Percentiles rank a stretch among this genome's conserved stretches.
Evolutionary conservation across 2,797 vertebrate genomes (phyloP).

Genomic region (Scomberomorus guttatus): DNA sequence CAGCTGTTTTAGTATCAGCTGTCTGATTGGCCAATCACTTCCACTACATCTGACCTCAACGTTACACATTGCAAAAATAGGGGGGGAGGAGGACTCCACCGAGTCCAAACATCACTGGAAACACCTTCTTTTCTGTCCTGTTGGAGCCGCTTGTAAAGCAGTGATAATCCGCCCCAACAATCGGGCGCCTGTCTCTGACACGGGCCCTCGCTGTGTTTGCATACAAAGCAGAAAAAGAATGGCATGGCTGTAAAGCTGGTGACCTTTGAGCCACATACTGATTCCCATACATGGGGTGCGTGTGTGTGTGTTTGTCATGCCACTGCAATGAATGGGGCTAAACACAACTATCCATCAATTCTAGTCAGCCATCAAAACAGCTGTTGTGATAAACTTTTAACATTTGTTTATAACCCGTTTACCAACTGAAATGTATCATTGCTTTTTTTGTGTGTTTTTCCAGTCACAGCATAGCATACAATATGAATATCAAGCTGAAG

Average conservation of each 20-base stretch:
- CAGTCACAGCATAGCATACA: background rate
- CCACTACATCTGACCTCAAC: slow-evolving; percentile 7
- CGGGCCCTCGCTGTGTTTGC: slow-evolving; percentile 70
- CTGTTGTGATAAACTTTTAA: slow-evolving; percentile 22
- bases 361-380: slow-evolving; percentile 43
- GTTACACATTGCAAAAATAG: no score
- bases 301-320: slow-evolving; percentile 1
- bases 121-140: slow-evolving; percentile 48
- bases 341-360: slow-evolving; percentile 44
- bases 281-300: slow-evolving; percentile 47
- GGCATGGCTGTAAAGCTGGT: slow-evolving; percentile 68
- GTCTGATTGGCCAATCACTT: background rate
- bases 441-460: background rate
- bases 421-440: background rate
- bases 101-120: slow-evolving; percentile 47
- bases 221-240: slow-evolving; percentile 81
- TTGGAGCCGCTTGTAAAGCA: slow-evolving; percentile 59
- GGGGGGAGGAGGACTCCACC: background rate
- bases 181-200: slow-evolving; percentile 69
- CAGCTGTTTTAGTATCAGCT: background rate
- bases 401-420: slow-evolving; percentile 12
- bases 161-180: slow-evolving; percentile 74
- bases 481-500: background rate
- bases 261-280: slow-evolving; percentile 79
- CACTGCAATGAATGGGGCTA: slow-evolving; percentile 35